Base-by-base conservation (phyloP, 2,888 invertebrate genomes). In the Drosophila paranaensis region DNA sequence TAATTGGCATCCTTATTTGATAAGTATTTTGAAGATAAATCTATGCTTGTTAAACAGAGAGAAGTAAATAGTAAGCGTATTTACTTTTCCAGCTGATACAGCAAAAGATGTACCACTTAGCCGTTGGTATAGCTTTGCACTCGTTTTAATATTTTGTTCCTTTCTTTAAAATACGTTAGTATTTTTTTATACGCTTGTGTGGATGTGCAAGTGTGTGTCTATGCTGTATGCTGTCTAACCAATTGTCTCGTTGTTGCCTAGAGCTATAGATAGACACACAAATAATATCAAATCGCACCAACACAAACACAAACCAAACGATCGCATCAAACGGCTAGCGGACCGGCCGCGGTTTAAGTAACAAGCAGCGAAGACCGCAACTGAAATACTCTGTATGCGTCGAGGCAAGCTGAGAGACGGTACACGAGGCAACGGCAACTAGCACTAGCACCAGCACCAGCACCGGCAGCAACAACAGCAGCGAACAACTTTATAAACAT, bases 231-330 rank as follows among this genome's bases (percentile, higher is more conserved):
- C 25, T 53, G 57, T 43, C 50, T 40, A 60, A 61, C 60, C 46
- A 67, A 77, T 51, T 65, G 64, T 63, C 60, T 55, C 69, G 62
- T 62, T 70, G 69, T 82, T 77, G 74, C 71, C 60, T 71, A 80
- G 74, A 56, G 74, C 82, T 82, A 82, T 85, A 82, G 81, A 85
- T 85, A 82, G 86, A 78, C 65, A 80, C 65, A 65, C 76, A 71
- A 56, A 69, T 80, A 74, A 82, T 85, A 80, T 78, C 54, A 58
- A 80, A 78, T 78, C 78, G 51, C 83, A 80, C 71, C 40, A 75
- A 51, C 66, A 72, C 71, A n/a, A 60, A 61, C 40, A 60, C 66
- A 68, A 51, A 51, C 42, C 27, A 58, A 73, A 68, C 66, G 57
- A 81, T 74, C 70, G 71, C 67, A 67, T 69, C 53, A 27, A 69